Percentiles rank a stretch among this genome's conserved stretches.
Evolutionary conservation across 2,888 invertebrate species (phyloP).

Genomic region (Hypercompe scribonia): DNA sequence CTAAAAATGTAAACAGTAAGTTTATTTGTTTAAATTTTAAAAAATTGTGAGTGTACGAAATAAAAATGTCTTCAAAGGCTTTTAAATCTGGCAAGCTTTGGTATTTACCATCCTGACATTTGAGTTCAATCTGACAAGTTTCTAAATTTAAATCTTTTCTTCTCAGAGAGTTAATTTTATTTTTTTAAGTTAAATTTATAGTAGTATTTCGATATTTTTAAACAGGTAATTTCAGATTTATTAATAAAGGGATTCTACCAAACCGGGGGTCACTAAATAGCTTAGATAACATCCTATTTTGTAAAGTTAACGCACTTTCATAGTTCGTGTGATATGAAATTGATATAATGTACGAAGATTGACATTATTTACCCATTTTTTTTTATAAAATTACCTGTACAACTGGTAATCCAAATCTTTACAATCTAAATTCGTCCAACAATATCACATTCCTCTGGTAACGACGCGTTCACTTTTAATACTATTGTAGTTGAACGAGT

Average conservation of each 20-base stretch:
- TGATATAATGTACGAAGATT: conserved; percentile 80
- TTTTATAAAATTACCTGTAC: conserved; percentile 65
- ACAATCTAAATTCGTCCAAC: conserved; percentile 58
- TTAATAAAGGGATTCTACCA: conserved; percentile 29
- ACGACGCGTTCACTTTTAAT: conserved; percentile 40
- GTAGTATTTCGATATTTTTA: conserved; percentile 3
- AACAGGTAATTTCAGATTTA: conserved; percentile 22
- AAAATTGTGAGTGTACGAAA: background rate
- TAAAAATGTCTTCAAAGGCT: background rate
- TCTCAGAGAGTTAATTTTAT: conserved; percentile 2
- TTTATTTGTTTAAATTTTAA: background rate
- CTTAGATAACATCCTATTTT: conserved; percentile 39
- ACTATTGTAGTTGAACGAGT: conserved; percentile 41
- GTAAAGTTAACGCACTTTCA: conserved; percentile 63
- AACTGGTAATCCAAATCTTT: conserved; percentile 55
- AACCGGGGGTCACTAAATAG: conserved; percentile 38
- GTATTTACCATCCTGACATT: too few species aligned
- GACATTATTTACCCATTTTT: conserved; percentile 77
- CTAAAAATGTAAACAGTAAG: background rate
- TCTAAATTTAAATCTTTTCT: background rate
- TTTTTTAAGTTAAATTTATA: conserved; percentile 31
- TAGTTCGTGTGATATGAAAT: conserved; percentile 81
- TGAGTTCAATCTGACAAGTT: too few species aligned
- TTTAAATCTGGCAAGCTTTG: too few species aligned
- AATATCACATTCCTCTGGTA: conserved; percentile 66